phyloP scores from a whole-genome alignment of 2,888 invertebrate species.

The Drosophila monieri region DNA sequence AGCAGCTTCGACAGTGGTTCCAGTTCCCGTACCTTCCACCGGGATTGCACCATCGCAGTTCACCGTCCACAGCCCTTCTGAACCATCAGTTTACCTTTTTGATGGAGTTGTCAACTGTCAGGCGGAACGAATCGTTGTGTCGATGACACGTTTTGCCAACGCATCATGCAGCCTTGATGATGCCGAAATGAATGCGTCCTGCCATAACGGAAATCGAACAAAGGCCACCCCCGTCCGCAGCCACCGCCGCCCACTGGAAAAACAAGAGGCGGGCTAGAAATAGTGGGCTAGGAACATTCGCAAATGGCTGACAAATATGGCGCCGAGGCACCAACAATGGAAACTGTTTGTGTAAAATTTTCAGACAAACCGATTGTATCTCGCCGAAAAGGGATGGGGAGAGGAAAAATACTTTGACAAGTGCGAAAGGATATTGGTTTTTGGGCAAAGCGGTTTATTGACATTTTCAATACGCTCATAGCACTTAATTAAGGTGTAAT shows the following conservation, averaged over 20 bases:
- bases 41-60: neutral
- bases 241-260: neutral
- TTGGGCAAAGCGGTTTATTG: conserved; percentile 46
- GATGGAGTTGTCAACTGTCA: conserved; percentile 27
- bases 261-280: neutral
- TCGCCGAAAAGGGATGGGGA: neutral
- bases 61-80: neutral
- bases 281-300: conserved; percentile 17
- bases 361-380: conserved; percentile 22
- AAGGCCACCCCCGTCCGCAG: neutral
- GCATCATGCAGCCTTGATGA: conserved; percentile 69
- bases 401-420: conserved; percentile 1
- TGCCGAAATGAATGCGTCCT: conserved; percentile 63
- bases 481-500: conserved; percentile 70
- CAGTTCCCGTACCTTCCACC: conserved; percentile 11
- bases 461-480: conserved; percentile 50
- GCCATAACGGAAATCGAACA: conserved; percentile 66
- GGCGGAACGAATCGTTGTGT: conserved; percentile 27
- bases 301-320: conserved; percentile 69
- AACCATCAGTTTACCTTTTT: conserved; percentile 7
- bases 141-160: conserved; percentile 77
- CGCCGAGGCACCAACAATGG: conserved; percentile 50
- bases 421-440: conserved; percentile 55
- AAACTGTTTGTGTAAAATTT: conserved; percentile 71
- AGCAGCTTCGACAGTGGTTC: conserved; percentile 39